Evolutionary conservation across 1,140 invertebrate genomes (phyloP).

Genomic region (Mya arenaria): DNA sequence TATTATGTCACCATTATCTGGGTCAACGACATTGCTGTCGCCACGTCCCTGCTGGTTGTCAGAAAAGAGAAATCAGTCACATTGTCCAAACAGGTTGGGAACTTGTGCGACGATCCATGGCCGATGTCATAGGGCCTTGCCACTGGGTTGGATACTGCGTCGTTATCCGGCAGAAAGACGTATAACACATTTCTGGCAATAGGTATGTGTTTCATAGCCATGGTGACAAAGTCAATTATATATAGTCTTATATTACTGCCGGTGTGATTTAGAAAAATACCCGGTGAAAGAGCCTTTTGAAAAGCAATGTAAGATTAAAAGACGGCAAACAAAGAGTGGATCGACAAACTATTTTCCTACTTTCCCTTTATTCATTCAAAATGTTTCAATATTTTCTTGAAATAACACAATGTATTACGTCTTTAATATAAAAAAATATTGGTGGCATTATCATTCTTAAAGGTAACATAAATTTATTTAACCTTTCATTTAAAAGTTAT

Average conservation of each 20-base stretch:
- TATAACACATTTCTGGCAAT: slow-evolving; percentile 82
- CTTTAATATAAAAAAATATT: too few species aligned
- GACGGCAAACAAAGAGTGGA: slow-evolving; percentile 76
- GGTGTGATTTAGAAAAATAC: slow-evolving; percentile 73
- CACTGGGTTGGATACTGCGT: slow-evolving; percentile 35
- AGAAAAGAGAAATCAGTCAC: slow-evolving; percentile 61
- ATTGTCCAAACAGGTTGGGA: too few species aligned
- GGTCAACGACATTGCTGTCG: slow-evolving; percentile 79
- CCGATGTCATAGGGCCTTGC: slow-evolving; percentile 50
- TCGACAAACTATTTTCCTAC: too few species aligned
- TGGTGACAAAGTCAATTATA: slow-evolving; percentile 81
- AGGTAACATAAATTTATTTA: too few species aligned
- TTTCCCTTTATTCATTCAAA: too few species aligned
- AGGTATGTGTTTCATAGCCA: slow-evolving; percentile 82
- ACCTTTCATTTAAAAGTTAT: too few species aligned
- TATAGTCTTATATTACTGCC: slow-evolving; percentile 82
- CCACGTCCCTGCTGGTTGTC: slow-evolving; percentile 79
- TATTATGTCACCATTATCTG: slow-evolving; percentile 82
- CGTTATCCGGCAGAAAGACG: slow-evolving; percentile 62
- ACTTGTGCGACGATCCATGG: slow-evolving; percentile 79
- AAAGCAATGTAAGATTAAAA: slow-evolving; percentile 74
- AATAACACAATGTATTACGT: too few species aligned
- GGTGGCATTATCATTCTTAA: too few species aligned
- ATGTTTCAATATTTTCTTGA: too few species aligned
- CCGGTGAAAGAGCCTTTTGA: slow-evolving; percentile 70